A percentile compares a stretch with the other conserved stretches of the same genome.
phyloP scores from a whole-genome alignment of 2,113 vertebrate species.

The Monarcha castaneiventris region DNA sequence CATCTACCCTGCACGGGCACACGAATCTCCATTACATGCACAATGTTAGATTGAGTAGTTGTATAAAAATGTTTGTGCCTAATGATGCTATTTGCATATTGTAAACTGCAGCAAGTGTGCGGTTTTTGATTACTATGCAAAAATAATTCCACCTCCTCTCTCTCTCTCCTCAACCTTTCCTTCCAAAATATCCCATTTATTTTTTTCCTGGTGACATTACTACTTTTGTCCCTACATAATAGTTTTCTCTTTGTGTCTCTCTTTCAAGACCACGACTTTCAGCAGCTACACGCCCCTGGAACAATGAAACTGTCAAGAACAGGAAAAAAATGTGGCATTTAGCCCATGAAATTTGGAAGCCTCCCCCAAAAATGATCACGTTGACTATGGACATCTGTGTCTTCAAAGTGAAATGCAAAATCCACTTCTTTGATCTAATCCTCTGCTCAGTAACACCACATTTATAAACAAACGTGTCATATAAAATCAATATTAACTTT shows the following conservation, averaged over 20 bases:
- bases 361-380: not conserved
- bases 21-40: not conserved
- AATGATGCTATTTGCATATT: not conserved
- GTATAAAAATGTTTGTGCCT: not conserved
- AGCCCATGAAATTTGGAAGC: not conserved
- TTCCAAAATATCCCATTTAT: not conserved
- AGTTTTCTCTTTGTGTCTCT: not conserved
- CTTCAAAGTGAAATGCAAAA: constrained; percentile 31
- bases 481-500: constrained; percentile 11
- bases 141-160: not conserved
- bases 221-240: not conserved
- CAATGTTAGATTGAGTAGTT: not conserved
- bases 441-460: constrained; percentile 6
- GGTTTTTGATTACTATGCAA: not conserved
- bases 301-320: not conserved
- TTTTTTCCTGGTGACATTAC: not conserved
- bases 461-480: constrained; percentile 21
- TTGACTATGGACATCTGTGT: not conserved
- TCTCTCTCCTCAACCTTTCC: not conserved
- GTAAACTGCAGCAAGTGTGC: not conserved
- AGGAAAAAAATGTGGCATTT: not conserved
- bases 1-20: not conserved
- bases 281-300: not conserved
- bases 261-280: not conserved
- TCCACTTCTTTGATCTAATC: constrained; percentile 2